Evolutionary conservation across 1,140 invertebrate genomes (phyloP).

Genomic region (Neodiprion fabricii): DNA sequence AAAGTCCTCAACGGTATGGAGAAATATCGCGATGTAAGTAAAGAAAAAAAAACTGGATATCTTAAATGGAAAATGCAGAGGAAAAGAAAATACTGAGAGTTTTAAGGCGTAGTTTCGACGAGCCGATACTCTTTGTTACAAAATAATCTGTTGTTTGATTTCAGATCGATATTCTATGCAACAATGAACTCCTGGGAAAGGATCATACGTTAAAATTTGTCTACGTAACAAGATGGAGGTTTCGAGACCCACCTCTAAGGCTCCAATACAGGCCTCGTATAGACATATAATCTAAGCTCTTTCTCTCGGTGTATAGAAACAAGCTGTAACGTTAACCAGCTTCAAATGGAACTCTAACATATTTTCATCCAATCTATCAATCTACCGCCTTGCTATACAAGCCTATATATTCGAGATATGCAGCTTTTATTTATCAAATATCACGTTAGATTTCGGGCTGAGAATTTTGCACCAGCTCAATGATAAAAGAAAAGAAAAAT

Average conservation of each 20-base stretch:
- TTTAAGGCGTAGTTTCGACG: neutral
- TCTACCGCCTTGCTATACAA: constrained; percentile 8
- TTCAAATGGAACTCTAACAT: neutral
- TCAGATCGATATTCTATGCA: constrained; percentile 97
- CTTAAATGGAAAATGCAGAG: constrained; percentile 20
- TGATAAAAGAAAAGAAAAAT: too few species aligned
- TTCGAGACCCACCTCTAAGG: constrained; percentile 86
- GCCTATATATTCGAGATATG: neutral
- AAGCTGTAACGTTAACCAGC: neutral
- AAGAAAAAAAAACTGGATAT: constrained; percentile 17
- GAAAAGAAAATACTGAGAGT: constrained; percentile 18
- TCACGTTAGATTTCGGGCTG: neutral
- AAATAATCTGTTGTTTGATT: constrained; percentile 33
- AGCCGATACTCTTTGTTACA: neutral
- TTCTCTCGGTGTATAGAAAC: constrained; percentile 9
- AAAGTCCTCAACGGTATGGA: constrained; percentile 91
- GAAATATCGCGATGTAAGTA: constrained; percentile 93
- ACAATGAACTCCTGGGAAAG: constrained; percentile 97
- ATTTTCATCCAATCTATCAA: constrained; percentile 15
- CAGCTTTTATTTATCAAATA: constrained; percentile 12
- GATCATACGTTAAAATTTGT: constrained; percentile 99
- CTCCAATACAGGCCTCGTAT: constrained; percentile 83
- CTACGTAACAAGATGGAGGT: constrained; percentile 96
- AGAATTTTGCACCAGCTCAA: neutral
- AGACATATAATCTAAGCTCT: constrained; percentile 61